Percentiles rank a stretch among this genome's conserved stretches.
phyloP scores from a whole-genome alignment of 2,888 invertebrate species.

The Phanerotoma sp. region DNA sequence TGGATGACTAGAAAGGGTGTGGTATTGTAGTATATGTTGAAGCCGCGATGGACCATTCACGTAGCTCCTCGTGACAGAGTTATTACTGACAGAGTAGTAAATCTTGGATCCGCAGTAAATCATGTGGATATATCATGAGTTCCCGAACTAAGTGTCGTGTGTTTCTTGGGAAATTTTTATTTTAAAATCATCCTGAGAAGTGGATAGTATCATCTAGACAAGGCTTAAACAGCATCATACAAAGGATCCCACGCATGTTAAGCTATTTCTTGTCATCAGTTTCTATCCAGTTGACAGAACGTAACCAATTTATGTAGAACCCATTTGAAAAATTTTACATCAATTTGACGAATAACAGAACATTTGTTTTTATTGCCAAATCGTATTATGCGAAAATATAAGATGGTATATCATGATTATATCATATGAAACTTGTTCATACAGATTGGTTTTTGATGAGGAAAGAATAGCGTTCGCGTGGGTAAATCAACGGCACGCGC shows the following conservation, averaged over 20 bases:
- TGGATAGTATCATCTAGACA: conserved; percentile 6
- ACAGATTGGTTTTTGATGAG: background rate
- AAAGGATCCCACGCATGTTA: background rate
- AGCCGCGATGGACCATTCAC: background rate
- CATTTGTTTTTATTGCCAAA: too few relatives aligned
- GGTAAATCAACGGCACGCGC: conserved; percentile 26
- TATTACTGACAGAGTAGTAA: conserved; percentile 34
- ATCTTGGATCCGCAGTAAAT: conserved; percentile 35
- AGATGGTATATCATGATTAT: background rate
- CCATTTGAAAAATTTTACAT: too few relatives aligned
- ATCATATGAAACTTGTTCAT: background rate
- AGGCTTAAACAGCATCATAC: conserved; percentile 7
- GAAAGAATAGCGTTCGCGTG: conserved; percentile 7
- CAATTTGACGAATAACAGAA: too few relatives aligned
- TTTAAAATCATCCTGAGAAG: background rate
- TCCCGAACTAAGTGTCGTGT: background rate
- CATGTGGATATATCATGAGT: conserved; percentile 26
- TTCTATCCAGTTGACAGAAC: background rate
- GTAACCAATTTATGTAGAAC: too few relatives aligned
- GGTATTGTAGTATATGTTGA: background rate
- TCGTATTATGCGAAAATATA: too few relatives aligned
- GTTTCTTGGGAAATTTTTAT: background rate
- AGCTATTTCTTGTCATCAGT: background rate
- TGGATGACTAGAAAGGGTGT: conserved; percentile 1
- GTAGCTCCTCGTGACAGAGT: conserved; percentile 25